phyloP scores from a whole-genome alignment of 2,113 vertebrate species.

The Lanius ludovicianus region DNA sequence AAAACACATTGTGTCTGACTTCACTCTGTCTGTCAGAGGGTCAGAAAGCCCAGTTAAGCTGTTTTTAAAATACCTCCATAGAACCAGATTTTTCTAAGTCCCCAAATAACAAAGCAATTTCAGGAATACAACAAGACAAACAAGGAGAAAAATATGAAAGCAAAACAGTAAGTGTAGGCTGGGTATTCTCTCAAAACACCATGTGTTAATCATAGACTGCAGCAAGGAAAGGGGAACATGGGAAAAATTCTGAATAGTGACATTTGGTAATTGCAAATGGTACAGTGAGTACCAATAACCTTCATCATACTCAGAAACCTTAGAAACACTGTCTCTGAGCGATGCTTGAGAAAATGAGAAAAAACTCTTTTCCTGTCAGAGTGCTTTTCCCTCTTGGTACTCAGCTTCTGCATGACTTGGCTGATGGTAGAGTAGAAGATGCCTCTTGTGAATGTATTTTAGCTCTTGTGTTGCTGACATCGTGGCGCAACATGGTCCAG shows the following conservation, averaged over 20 bases:
- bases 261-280: conserved; percentile 22
- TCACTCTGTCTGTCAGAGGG: neutral
- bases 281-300: neutral
- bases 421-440: neutral
- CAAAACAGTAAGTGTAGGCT: conserved; percentile 2
- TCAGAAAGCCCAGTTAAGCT: conserved; percentile 3
- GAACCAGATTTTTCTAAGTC: conserved; percentile 2
- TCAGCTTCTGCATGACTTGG: neutral
- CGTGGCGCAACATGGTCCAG: neutral
- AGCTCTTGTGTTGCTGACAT: neutral
- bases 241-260: conserved; percentile 28
- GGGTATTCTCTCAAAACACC: conserved; percentile 22
- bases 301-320: conserved; percentile 11
- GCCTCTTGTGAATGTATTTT: neutral
- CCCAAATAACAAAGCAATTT: conserved; percentile 56
- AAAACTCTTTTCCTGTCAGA: neutral
- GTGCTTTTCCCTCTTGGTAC: neutral
- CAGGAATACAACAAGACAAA: conserved; percentile 29
- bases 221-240: neutral
- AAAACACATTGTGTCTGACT: neutral
- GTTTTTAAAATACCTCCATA: conserved; percentile 8
- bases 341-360: neutral
- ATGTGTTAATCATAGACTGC: conserved; percentile 43
- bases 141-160: conserved; percentile 32
- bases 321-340: neutral